These are phyloP conservation scores for Muntiacus reevesi DNA, from an alignment of 2,113 vertebrate genomes.

Conservation along the genomic window DNA sequence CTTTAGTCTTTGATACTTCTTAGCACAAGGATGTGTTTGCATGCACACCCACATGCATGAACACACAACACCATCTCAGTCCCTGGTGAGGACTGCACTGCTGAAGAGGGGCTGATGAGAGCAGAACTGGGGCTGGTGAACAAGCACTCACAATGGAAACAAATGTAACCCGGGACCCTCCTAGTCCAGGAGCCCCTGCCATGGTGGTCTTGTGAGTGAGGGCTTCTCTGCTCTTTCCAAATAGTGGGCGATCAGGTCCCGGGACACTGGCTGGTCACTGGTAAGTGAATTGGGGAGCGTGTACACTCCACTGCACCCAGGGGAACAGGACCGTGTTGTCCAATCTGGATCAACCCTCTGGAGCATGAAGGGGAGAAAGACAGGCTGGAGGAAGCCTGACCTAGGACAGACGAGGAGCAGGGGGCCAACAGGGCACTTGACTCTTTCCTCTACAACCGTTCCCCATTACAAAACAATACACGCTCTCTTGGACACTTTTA, in stretches of 20 bases:
- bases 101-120: neutral
- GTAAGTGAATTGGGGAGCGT: neutral
- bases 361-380: neutral
- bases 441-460: neutral
- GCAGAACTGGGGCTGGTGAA: neutral
- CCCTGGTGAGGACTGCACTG: neutral
- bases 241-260: neutral
- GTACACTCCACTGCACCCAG: accelerated
- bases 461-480: neutral
- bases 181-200: neutral
- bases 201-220: neutral
- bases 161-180: neutral
- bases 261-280: no score
- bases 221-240: neutral
- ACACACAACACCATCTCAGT: neutral
- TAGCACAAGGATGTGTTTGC: neutral
- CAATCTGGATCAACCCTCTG: neutral
- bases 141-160: neutral
- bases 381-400: neutral
- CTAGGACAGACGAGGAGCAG: neutral
- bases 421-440: neutral
- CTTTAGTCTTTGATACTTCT: neutral
- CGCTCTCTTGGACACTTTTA: neutral
- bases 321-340: neutral
- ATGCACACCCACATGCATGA: neutral